Percentiles rank a stretch among this genome's conserved stretches.
Evolutionary conservation across 1,140 invertebrate genomes (phyloP).

Genomic region (Metaphire vulgaris): DNA sequence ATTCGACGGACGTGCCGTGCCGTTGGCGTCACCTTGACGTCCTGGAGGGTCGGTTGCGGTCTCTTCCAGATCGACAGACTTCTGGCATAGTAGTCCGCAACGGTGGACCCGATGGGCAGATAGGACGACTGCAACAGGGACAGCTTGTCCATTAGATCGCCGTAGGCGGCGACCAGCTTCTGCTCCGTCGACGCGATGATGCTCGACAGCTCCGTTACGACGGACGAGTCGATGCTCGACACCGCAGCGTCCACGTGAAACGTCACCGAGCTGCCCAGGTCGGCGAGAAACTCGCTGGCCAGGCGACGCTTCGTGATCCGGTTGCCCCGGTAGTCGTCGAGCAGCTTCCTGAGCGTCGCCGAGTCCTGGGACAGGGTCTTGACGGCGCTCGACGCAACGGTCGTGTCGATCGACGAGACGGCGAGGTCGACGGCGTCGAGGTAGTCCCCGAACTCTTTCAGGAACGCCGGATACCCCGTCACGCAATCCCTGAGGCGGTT

Average conservation of each 20-base stretch:
- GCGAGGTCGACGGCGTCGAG: not conserved
- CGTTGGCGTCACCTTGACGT: not conserved
- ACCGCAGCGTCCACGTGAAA: not conserved
- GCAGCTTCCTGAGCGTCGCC: not conserved
- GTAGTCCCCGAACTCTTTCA: not conserved
- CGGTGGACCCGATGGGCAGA: not conserved
- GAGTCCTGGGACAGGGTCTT: not conserved
- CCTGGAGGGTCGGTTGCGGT: not conserved
- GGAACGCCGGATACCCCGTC: not conserved
- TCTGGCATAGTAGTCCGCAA: not conserved
- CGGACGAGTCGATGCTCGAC: not conserved
- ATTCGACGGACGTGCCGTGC: not conserved
- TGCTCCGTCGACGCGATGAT: not conserved
- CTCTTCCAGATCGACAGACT: not conserved
- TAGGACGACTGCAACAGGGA: not conserved
- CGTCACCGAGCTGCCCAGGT: not conserved
- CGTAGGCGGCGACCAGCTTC: not conserved
- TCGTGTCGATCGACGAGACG: not conserved
- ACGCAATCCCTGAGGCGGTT: not conserved
- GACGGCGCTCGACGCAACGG: not conserved
- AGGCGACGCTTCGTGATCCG: not conserved
- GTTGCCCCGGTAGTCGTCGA: not conserved
- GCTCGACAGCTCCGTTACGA: not conserved
- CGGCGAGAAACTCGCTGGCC: not conserved
- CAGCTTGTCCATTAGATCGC: not conserved